phyloP scores from a whole-genome alignment of 2,888 invertebrate species.

The Tetragonisca angustula region DNA sequence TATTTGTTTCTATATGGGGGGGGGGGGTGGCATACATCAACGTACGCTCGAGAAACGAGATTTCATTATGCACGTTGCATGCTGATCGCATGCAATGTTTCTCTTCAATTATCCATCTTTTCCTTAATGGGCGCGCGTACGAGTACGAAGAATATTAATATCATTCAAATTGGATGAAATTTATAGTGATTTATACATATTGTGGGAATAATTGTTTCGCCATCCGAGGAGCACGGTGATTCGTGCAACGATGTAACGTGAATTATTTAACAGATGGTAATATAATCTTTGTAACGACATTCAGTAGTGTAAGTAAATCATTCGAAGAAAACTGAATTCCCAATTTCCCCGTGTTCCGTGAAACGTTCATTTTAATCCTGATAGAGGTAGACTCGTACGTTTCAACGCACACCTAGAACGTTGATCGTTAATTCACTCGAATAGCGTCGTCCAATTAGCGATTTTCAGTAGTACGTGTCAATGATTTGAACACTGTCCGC shows the following conservation, averaged over 20 bases:
- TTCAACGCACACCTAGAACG: background rate
- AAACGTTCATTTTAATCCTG: background rate
- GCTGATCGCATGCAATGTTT: background rate
- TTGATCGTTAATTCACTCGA: background rate
- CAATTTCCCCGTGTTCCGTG: background rate
- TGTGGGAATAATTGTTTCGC: background rate
- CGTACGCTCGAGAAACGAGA: no score
- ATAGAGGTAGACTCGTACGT: no score
- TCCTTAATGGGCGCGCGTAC: background rate
- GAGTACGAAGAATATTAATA: background rate
- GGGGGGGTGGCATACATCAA: no score
- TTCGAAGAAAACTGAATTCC: background rate
- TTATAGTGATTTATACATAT: background rate
- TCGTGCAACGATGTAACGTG: background rate
- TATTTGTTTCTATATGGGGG: no score
- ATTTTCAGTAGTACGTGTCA: background rate
- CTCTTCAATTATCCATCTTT: background rate
- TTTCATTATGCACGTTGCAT: no score
- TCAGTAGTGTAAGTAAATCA: background rate
- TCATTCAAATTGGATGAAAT: background rate
- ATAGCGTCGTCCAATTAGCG: background rate
- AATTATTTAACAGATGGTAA: background rate
- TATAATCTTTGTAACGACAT: background rate
- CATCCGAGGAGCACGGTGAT: background rate
- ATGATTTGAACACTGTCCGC: background rate